Evolutionary conservation across 2,113 vertebrate genomes (phyloP).

Genomic region (Thryonomys swinderianus): DNA sequence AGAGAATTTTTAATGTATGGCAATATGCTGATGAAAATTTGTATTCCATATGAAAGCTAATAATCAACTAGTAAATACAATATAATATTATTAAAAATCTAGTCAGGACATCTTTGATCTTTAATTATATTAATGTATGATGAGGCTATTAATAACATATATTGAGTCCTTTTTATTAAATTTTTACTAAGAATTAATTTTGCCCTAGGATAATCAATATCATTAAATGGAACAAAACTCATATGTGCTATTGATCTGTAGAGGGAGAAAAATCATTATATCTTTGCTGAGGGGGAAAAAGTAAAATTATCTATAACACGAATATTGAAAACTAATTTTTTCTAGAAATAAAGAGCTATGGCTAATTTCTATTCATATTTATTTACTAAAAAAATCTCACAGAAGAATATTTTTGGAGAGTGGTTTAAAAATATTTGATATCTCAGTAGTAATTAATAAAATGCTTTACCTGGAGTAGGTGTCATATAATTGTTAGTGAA

Average conservation of each 20-base stretch:
- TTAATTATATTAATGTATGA: slow-evolving; percentile 66
- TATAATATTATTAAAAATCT: slow-evolving; percentile 71
- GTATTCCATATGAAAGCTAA: slow-evolving; percentile 42
- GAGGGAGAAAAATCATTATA: slow-evolving; percentile 64
- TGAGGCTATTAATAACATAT: slow-evolving; percentile 26
- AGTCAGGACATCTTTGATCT: slow-evolving; percentile 62
- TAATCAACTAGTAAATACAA: slow-evolving; percentile 53
- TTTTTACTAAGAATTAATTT: slow-evolving; percentile 79
- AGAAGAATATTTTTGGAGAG: not conserved
- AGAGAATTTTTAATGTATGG: slow-evolving; percentile 52
- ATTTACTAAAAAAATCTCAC: slow-evolving; percentile 46
- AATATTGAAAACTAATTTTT: slow-evolving; percentile 65
- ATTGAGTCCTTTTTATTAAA: slow-evolving; percentile 59
- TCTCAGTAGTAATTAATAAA: not conserved
- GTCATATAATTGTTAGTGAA: not conserved
- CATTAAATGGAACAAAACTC: slow-evolving; percentile 70
- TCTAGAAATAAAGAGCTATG: slow-evolving; percentile 13
- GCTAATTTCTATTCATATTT: not conserved
- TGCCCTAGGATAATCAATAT: slow-evolving; percentile 68
- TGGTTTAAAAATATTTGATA: not conserved
- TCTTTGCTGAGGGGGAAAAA: slow-evolving; percentile 69
- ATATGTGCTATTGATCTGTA: slow-evolving; percentile 69
- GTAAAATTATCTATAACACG: slow-evolving; percentile 45
- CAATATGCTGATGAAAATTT: slow-evolving; percentile 45
- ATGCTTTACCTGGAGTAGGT: not conserved